Evolutionary conservation across 2,113 vertebrate genomes (phyloP).

Genomic region (Nematolebias whitei): DNA sequence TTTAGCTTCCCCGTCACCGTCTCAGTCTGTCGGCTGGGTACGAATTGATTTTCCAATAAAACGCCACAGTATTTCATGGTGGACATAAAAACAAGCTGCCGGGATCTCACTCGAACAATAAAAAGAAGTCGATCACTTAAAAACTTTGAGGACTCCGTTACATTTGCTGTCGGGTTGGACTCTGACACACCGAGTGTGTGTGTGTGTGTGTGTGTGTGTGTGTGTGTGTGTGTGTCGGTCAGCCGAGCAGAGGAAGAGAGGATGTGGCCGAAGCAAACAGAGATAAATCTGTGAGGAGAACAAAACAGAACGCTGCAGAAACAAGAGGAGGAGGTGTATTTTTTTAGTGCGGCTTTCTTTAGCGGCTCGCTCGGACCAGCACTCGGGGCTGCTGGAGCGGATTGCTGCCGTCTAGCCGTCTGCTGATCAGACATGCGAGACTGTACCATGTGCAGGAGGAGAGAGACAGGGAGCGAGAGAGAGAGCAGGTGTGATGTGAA

Average conservation of each 20-base stretch:
- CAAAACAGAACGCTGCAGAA: conserved; percentile 47
- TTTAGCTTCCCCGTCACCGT: conserved; percentile 23
- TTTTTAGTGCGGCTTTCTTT: conserved; percentile 47
- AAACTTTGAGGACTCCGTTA: too few relatives aligned
- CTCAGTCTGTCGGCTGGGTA: conserved; percentile 7
- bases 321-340: conserved; percentile 41
- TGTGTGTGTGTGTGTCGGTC: conserved; percentile 43
- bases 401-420: conserved; percentile 75
- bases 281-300: conserved; percentile 29
- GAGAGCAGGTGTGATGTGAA: conserved; percentile 44
- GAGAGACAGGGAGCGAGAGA: conserved; percentile 40
- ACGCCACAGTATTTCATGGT: conserved; percentile 17
- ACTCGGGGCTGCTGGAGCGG: conserved; percentile 64
- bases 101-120: too few relatives aligned
- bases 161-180: too few relatives aligned
- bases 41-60: conserved; percentile 14
- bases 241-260: conserved; percentile 51
- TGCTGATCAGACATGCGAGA: conserved; percentile 79
- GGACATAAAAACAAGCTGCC: conserved; percentile 32
- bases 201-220: too few relatives aligned
- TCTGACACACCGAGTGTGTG: conserved; percentile 20
- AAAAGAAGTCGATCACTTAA: too few relatives aligned
- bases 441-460: conserved; percentile 64
- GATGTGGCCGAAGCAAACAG: conserved; percentile 41
- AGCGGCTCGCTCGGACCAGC: conserved; percentile 45